phyloP scores from a whole-genome alignment of 2,888 invertebrate species.

The Pyrrhia umbra region DNA sequence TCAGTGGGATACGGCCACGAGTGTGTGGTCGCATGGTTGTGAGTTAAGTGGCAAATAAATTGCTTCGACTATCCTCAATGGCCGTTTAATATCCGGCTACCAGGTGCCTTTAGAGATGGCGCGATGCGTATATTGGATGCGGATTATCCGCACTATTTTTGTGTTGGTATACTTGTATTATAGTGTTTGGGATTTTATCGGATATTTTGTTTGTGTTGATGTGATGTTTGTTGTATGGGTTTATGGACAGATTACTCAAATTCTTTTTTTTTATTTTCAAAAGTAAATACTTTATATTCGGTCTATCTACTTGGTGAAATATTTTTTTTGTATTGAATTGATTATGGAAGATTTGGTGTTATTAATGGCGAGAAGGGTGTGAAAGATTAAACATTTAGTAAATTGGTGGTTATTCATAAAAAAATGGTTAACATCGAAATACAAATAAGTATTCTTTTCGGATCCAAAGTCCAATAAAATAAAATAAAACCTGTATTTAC shows the following conservation, averaged over 20 bases:
- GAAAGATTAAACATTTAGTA: too few relatives aligned
- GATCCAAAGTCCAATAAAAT: not conserved
- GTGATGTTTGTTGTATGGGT: not conserved
- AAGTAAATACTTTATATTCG: too few relatives aligned
- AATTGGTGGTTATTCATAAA: too few relatives aligned
- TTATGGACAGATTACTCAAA: too few relatives aligned
- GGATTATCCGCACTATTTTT: constrained; percentile 53
- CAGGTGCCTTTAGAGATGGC: constrained; percentile 61
- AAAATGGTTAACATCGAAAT: not conserved
- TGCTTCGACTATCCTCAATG: constrained; percentile 59
- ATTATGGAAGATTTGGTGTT: too few relatives aligned
- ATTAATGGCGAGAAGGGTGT: too few relatives aligned
- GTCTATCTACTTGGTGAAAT: too few relatives aligned
- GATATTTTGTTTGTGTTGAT: constrained; percentile 22
- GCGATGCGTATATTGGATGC: constrained; percentile 49
- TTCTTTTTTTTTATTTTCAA: too few relatives aligned
- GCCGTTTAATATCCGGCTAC: constrained; percentile 62
- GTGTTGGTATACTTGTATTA: constrained; percentile 30
- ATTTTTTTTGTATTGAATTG: too few relatives aligned
- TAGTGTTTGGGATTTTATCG: constrained; percentile 16
- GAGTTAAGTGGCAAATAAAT: constrained; percentile 66
- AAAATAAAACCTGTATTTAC: not conserved
- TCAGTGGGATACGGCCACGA: constrained; percentile 51
- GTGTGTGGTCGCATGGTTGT: constrained; percentile 57
- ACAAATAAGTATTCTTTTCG: not conserved